A percentile compares a stretch with the other conserved stretches of the same genome.
These are phyloP conservation scores for Cyclina sinensis DNA, from an alignment of 1,140 invertebrate species.

Conservation along the genomic window DNA sequence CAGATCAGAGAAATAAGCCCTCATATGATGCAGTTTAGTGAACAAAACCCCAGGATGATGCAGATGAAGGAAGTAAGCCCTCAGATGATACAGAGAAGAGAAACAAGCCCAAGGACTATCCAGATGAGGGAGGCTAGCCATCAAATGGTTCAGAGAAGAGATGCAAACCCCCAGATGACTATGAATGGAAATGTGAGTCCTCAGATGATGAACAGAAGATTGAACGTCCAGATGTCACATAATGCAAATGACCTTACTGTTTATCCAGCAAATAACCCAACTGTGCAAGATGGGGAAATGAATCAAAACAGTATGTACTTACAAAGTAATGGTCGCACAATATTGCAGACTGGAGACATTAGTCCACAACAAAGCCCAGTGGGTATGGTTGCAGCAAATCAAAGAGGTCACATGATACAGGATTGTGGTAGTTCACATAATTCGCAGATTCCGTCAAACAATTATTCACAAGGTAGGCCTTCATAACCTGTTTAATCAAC, in stretches of 20 bases:
- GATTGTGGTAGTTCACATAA: background rate
- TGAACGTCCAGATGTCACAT: slow-evolving; percentile 10
- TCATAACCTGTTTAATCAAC: background rate
- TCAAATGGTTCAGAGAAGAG: background rate
- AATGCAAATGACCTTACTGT: background rate
- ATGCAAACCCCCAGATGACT: background rate
- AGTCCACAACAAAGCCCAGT: background rate
- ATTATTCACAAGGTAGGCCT: background rate
- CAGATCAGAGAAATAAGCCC: slow-evolving; percentile 1
- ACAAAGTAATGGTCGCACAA: background rate
- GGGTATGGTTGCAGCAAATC: background rate
- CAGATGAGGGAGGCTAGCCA: background rate
- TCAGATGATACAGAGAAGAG: slow-evolving; percentile 13
- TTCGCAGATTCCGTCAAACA: background rate
- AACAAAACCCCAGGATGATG: slow-evolving; percentile 28
- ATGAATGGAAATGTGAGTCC: background rate
- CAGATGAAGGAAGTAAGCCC: background rate
- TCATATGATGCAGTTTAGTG: slow-evolving; percentile 10
- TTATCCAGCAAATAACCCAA: background rate
- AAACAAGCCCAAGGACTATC: background rate
- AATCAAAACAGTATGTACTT: background rate
- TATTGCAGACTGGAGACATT: background rate
- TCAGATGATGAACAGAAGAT: slow-evolving; percentile 30
- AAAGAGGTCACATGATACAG: background rate
- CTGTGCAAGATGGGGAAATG: background rate